These are phyloP conservation scores for Cardiocondyla obscurior DNA, from an alignment of 1,140 invertebrate genomes.

Conservation along the genomic window DNA sequence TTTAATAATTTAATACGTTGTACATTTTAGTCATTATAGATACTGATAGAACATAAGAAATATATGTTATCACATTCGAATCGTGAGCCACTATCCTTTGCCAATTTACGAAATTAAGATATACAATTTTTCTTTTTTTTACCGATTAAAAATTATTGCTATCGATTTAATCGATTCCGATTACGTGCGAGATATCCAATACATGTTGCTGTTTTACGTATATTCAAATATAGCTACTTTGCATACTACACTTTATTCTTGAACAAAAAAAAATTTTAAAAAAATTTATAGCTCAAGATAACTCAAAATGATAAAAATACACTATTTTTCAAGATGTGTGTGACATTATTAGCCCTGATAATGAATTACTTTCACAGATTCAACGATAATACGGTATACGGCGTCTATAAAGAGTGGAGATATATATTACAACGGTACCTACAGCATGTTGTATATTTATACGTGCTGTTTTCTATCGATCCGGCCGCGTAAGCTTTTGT, in stretches of 20 bases:
- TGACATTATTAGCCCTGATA: background rate
- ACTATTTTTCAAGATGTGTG: background rate
- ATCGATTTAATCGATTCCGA: background rate
- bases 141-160: background rate
- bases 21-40: background rate
- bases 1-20: background rate
- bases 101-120: background rate
- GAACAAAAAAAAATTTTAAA: background rate
- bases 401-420: background rate
- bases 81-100: background rate
- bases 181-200: background rate
- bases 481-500: slow-evolving; percentile 62
- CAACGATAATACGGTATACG: background rate
- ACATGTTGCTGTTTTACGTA: background rate
- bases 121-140: background rate
- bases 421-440: slow-evolving; percentile 1
- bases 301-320: background rate
- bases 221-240: background rate
- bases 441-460: slow-evolving; percentile 35
- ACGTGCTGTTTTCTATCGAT: slow-evolving; percentile 59
- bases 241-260: background rate
- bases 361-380: slow-evolving; percentile 31
- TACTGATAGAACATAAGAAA: background rate
- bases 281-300: background rate
- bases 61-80: background rate